Conservation (phyloP, 2,888 invertebrate genomes). For the Nomada lathburiana region DNA sequence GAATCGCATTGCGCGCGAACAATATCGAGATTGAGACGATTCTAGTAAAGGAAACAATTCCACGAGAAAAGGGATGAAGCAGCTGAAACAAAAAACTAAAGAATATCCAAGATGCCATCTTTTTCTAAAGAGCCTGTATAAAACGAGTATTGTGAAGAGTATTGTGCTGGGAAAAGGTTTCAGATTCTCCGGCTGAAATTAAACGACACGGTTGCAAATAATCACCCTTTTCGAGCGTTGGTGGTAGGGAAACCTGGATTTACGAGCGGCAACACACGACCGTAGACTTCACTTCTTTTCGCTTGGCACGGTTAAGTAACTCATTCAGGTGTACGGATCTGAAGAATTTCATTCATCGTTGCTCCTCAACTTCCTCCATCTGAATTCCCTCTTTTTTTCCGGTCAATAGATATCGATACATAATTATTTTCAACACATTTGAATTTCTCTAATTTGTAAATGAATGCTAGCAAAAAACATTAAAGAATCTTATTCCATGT, state of each 20-base stretch:
- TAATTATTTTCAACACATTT: too few species aligned
- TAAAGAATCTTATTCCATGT: too few species aligned
- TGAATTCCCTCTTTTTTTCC: background rate
- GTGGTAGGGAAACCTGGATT: constrained; percentile 53
- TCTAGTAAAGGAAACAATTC: background rate
- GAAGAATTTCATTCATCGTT: constrained; percentile 72
- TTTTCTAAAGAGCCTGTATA: background rate
- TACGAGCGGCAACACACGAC: constrained; percentile 59
- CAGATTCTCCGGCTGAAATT: background rate
- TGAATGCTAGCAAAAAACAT: too few species aligned
- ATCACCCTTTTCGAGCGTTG: constrained; percentile 27
- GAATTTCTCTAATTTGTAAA: too few species aligned
- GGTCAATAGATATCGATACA: too few species aligned
- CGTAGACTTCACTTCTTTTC: constrained; percentile 31
- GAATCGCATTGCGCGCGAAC: constrained; percentile 10
- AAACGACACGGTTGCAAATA: constrained; percentile 39
- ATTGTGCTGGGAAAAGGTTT: too few species aligned
- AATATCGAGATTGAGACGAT: constrained; percentile 18
- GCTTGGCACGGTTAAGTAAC: constrained; percentile 1
- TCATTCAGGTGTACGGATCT: constrained; percentile 64
- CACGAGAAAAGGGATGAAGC: background rate
- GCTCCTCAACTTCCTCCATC: background rate
- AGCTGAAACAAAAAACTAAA: background rate
- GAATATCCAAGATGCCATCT: background rate
- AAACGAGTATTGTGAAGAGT: too few species aligned